Base-by-base conservation (phyloP, 2,113 vertebrate genomes). In the Heterotis niloticus region DNA sequence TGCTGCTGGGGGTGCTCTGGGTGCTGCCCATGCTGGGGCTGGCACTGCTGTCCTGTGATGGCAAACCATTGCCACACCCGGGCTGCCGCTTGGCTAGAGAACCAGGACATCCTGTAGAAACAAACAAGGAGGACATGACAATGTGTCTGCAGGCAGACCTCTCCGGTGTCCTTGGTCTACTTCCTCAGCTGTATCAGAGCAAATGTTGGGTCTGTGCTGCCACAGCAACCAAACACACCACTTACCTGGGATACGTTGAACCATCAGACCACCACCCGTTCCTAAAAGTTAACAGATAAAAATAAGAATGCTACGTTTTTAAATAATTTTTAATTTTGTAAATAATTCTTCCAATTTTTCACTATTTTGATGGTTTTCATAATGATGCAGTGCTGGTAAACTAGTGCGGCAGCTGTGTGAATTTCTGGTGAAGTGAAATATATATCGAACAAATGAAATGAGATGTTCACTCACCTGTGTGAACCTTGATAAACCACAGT, bases 21-120 rank as follows among this genome's bases (percentile, higher is more conserved):
- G 96, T 98, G 90, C 96, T 99, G 86, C 96, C 96, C n/a, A 98
- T 95, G 92, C 97, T 99, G 76, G 95, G 96, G 82, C 96, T 98
- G 84, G 96, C 95, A 81, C 96, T 99, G 92, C 97, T 98, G 93
- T 96, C 96, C 88, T 98, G 96, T 0, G 96, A 98, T 60, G 95
- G 94, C 0, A 94, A 94, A 0, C 91, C 89, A 54, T 93, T 93
- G 29, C 91, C 91, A 68, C 94, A 90, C 79, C 96, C 93, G 0
- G 96, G 95, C 84, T 96, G 95, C 86, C 90, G 93, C 87, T 97
- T 97, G 87, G 89, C 88, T 80, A 89, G 89, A 79, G 91, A 87
- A 87, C 95, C 96, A 87, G 94, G 90, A 81, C 90, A 92, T 78
- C 90, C 90, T 89, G 77, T 62, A 18, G 77, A 68, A 78, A 69